Percentiles rank a stretch among this genome's conserved stretches.
phyloP scores from a whole-genome alignment of 2,113 vertebrate genomes.

The Lethenteron reissneri region DNA sequence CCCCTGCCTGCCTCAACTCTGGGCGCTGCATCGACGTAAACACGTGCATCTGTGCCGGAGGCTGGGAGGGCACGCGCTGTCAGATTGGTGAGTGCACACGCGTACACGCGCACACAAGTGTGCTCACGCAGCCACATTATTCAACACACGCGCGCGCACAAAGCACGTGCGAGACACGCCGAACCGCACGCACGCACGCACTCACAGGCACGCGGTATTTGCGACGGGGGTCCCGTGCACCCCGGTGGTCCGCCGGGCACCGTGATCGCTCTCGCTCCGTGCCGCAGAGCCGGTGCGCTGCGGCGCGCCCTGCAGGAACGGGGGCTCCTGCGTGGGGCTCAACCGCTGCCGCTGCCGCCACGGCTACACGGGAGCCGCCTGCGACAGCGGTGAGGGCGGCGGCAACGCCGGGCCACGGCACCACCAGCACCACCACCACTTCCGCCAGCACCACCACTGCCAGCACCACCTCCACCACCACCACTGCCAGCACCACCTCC shows the following conservation, averaged over 20 bases:
- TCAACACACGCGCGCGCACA: too few species aligned
- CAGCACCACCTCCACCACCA: too few species aligned
- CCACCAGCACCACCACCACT: too few species aligned
- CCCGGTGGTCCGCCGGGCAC: too few species aligned
- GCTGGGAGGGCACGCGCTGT: slow-evolving; percentile 36
- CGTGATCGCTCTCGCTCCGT: slow-evolving; percentile 1
- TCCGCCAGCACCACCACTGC: too few species aligned
- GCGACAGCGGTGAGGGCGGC: slow-evolving; percentile 25
- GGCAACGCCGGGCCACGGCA: too few species aligned
- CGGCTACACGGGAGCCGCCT: slow-evolving; percentile 24
- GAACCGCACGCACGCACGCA: too few species aligned
- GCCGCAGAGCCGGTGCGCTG: slow-evolving; percentile 27
- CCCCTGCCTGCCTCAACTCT: slow-evolving; percentile 29
- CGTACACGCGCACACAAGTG: background rate
- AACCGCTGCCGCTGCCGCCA: slow-evolving; percentile 28
- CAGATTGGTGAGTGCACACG: slow-evolving; percentile 26
- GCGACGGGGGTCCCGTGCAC: too few species aligned
- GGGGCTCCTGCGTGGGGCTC: slow-evolving; percentile 28
- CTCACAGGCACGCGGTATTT: too few species aligned
- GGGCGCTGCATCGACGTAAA: slow-evolving; percentile 39
- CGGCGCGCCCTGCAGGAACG: slow-evolving; percentile 22
- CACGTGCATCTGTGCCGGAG: slow-evolving; percentile 28
- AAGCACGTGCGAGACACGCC: too few species aligned
- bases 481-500: too few species aligned
- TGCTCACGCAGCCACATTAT: too few species aligned